phyloP scores from a whole-genome alignment of 2,888 invertebrate genomes.

The Elysia crispata region DNA sequence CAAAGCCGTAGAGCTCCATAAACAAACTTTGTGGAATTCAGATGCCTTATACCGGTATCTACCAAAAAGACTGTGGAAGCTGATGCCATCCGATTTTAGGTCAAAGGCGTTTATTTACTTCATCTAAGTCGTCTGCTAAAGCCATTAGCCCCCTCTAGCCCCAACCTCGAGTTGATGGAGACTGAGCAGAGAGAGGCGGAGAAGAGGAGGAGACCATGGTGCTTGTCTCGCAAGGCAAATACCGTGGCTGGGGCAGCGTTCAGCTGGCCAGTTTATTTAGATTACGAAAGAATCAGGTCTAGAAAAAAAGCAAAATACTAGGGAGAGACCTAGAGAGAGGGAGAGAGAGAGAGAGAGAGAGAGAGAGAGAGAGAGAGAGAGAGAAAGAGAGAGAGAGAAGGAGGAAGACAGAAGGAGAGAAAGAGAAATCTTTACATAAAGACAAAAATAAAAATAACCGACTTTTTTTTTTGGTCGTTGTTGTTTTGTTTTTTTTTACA shows the following conservation, averaged over 20 bases:
- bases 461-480: too few relatives aligned
- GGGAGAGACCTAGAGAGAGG: background rate
- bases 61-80: too few relatives aligned
- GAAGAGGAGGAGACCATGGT: background rate
- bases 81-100: too few relatives aligned
- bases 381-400: slow-evolving; percentile 14
- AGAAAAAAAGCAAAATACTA: background rate
- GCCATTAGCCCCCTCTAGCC: too few relatives aligned
- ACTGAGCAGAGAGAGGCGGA: too few relatives aligned
- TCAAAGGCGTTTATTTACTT: too few relatives aligned
- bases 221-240: background rate
- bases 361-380: slow-evolving; percentile 3
- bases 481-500: too few relatives aligned
- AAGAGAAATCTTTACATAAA: background rate
- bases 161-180: too few relatives aligned
- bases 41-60: too few relatives aligned
- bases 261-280: slow-evolving; percentile 7
- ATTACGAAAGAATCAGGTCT: background rate
- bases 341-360: background rate
- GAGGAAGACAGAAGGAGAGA: background rate
- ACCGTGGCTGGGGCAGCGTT: background rate
- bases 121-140: too few relatives aligned
- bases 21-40: too few relatives aligned
- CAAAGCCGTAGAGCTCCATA: too few relatives aligned
- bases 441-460: background rate